A percentile compares a stretch with the other conserved stretches of the same genome.
These are phyloP conservation scores for Meteorus sp. DNA, from an alignment of 1,140 invertebrate genomes.

Conservation along the genomic window DNA sequence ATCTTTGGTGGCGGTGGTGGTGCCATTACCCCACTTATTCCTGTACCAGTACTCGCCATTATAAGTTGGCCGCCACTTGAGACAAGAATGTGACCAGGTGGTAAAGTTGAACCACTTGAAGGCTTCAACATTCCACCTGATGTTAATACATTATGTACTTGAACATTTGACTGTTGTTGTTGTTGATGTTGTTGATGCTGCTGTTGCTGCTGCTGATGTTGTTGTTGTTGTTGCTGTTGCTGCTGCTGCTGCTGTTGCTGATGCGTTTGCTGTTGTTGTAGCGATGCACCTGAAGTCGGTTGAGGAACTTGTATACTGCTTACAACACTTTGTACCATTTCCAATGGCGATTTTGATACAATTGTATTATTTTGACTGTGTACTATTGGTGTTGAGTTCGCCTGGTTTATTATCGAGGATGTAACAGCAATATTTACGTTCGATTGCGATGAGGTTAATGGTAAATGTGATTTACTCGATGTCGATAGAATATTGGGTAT, in stretches of 20 bases:
- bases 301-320: constrained; percentile 72
- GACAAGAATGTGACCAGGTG: constrained; percentile 72
- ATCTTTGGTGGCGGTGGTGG: constrained; percentile 69
- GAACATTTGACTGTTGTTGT: constrained; percentile 39
- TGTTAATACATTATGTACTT: constrained; percentile 53
- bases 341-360: constrained; percentile 71
- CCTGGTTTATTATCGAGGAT: constrained; percentile 30
- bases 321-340: constrained; percentile 80
- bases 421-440: constrained; percentile 25
- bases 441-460: constrained; percentile 27
- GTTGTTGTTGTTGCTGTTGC: constrained; percentile 38
- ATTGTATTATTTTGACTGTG: constrained; percentile 37
- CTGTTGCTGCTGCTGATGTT: constrained; percentile 35
- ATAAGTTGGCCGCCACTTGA: constrained; percentile 75
- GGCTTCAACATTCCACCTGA: constrained; percentile 57
- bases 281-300: constrained; percentile 44
- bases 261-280: constrained; percentile 36
- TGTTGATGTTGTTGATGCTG: constrained; percentile 37
- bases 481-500: constrained; percentile 47
- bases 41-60: constrained; percentile 63
- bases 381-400: constrained; percentile 31
- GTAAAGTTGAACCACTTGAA: constrained; percentile 54
- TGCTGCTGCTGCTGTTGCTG: constrained; percentile 38
- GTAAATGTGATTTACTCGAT: constrained; percentile 43
- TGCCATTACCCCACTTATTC: constrained; percentile 65